These are phyloP conservation scores for Macaria notata DNA, from an alignment of 2,888 invertebrate genomes.

Conservation along the genomic window DNA sequence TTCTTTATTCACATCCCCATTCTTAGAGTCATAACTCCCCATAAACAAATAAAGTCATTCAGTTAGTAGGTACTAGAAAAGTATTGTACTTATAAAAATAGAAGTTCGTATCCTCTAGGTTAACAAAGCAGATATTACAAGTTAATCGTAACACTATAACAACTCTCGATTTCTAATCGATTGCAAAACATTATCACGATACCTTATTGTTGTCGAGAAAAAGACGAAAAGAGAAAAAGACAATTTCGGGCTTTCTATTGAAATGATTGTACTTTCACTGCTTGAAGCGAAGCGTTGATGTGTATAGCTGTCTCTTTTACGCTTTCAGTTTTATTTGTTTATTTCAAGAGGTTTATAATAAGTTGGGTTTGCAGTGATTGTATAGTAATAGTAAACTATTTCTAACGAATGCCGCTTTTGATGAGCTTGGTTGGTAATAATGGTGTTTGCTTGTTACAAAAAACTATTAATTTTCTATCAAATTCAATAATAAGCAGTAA, in stretches of 20 bases:
- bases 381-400: slow-evolving; percentile 10
- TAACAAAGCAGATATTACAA: slow-evolving; percentile 16
- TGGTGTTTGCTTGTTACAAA: too few species aligned
- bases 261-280: slow-evolving; percentile 52
- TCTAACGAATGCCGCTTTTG: neutral
- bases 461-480: too few species aligned
- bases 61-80: too few species aligned
- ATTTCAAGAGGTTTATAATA: slow-evolving; percentile 15
- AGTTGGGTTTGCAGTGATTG: slow-evolving; percentile 11
- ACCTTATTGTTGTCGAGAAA: slow-evolving; percentile 43
- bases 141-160: slow-evolving; percentile 36
- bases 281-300: slow-evolving; percentile 19
- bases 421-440: neutral
- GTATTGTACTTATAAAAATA: too few species aligned
- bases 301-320: slow-evolving; percentile 30
- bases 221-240: slow-evolving; percentile 38
- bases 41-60: too few species aligned
- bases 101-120: neutral
- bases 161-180: slow-evolving; percentile 62
- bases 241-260: slow-evolving; percentile 44
- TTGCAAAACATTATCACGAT: slow-evolving; percentile 38
- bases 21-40: too few species aligned
- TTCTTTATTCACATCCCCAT: too few species aligned
- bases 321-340: slow-evolving; percentile 12
- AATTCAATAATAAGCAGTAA: too few species aligned